Evolutionary conservation across 2,113 vertebrate species (phyloP), one percentile per base, ranked within the genome.

Genomic region (Amia ocellicauda): DNA sequence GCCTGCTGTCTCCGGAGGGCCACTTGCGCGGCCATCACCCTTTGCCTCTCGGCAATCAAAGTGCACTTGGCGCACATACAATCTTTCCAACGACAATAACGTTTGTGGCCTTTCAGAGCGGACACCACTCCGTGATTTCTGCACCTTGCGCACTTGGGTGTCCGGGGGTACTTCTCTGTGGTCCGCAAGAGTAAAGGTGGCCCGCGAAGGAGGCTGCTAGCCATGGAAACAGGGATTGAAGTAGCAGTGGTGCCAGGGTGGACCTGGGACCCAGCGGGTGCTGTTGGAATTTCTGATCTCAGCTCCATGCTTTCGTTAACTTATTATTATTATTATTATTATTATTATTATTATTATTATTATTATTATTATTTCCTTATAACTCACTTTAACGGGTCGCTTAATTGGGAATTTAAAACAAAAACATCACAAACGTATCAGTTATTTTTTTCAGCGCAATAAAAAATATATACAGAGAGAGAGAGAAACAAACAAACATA

Each of bases 31-130:
- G 96, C 96, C 96, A 99, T 99, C 74, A 99, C 96, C 22, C 96
- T 91, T 90, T 99, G 96, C 59, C 96, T 82, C 91, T 99, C 96
- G 1, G 96, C 96, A 74, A 99, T 98, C 58, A 99, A 79, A 2
- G 95, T 98, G 90, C 96, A 99, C 86, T 99, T 99, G 83, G 96
- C 96, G 85, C 96, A 99, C 89, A 98, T 93, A 78, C 96, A 99
- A 89, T 99, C 96, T 83, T 98, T 98, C 96, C 96, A 99, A 75
- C 96, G 94, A 79, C 96, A 99, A 87, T 98, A 99, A 73, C 96
- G 94, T 75, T 99, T 99, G 89, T 99, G 96, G 84, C 96, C 96
- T 82, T 98, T 99, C 27, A 99, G 91, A 9, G 95, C 95, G 0
- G 96, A 98, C 63, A 99, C 96, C 56, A 99, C 96, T 1, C 96